Conservation (phyloP, 1,140 invertebrate genomes). For the Pseudomyrmex pallidus region DNA sequence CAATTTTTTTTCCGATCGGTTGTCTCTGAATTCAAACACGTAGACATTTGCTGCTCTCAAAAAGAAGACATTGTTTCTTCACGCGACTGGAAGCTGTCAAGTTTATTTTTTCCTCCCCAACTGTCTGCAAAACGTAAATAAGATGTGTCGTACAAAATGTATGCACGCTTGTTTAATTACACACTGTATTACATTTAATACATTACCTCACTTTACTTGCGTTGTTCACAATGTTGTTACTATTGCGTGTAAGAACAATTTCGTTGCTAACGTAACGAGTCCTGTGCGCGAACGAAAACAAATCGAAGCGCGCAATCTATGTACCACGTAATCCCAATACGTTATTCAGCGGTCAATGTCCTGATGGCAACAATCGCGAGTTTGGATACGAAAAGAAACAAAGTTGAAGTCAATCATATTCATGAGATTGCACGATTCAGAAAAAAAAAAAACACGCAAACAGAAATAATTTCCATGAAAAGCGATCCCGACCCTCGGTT, state of each 20-base stretch:
- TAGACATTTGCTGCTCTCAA: too few relatives aligned
- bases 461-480: constrained; percentile 8
- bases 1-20: constrained; percentile 55
- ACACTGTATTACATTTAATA: too few relatives aligned
- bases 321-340: not conserved
- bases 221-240: too few relatives aligned
- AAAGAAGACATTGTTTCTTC: not conserved
- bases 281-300: not conserved
- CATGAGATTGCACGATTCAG: not conserved
- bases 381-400: constrained; percentile 19
- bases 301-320: not conserved
- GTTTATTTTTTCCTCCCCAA: not conserved
- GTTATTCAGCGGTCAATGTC: constrained; percentile 3
- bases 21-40: too few relatives aligned
- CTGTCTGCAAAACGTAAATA: not conserved
- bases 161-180: not conserved
- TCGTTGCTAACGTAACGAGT: not conserved
- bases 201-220: too few relatives aligned
- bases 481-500: constrained; percentile 5
- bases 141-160: not conserved
- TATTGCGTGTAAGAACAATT: too few relatives aligned
- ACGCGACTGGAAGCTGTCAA: not conserved
- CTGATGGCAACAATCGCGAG: not conserved
- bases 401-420: constrained; percentile 16
- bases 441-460: constrained; percentile 5